Conservation (phyloP, 2,797 vertebrate species). For the Taenioides sp. region DNA sequence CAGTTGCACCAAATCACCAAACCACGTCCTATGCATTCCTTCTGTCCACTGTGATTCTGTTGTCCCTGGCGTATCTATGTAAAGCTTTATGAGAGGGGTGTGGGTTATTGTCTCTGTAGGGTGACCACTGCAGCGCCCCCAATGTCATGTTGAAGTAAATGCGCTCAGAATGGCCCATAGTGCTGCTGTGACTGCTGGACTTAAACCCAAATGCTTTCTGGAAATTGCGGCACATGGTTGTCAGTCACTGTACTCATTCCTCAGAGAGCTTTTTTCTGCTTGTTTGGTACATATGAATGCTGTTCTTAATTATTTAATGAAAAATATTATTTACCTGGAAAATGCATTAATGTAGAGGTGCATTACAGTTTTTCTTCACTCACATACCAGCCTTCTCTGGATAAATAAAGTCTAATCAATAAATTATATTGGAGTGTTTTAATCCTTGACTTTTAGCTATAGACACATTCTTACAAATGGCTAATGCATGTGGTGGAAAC, state of each 20-base stretch:
- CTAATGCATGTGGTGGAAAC: too few species aligned
- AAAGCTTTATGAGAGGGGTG: slow-evolving; percentile 72
- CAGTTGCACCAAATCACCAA: slow-evolving; percentile 72
- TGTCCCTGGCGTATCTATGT: slow-evolving; percentile 75
- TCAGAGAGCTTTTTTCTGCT: slow-evolving; percentile 81
- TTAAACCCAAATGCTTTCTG: slow-evolving; percentile 51
- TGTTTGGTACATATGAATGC: slow-evolving; percentile 94
- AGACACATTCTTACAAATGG: background rate
- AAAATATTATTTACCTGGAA: slow-evolving; percentile 81
- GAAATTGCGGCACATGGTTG: slow-evolving; percentile 79
- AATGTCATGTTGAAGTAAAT: slow-evolving; percentile 32
- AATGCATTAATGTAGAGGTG: slow-evolving; percentile 83
- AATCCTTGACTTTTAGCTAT: background rate
- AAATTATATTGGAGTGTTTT: background rate
- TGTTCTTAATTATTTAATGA: slow-evolving; percentile 93
- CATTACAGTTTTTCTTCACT: slow-evolving; percentile 79
- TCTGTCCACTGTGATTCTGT: slow-evolving; percentile 89
- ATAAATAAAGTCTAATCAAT: slow-evolving; percentile 85
- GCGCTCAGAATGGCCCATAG: slow-evolving; percentile 73
- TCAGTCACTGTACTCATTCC: slow-evolving; percentile 90
- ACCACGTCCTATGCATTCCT: slow-evolving; percentile 88
- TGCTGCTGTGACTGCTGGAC: slow-evolving; percentile 77
- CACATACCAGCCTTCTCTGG: slow-evolving; percentile 82
- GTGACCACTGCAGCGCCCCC: slow-evolving; percentile 47
- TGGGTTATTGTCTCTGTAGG: slow-evolving; percentile 53